phyloP scores from a whole-genome alignment of 2,113 vertebrate species.

The Pipa parva region DNA sequence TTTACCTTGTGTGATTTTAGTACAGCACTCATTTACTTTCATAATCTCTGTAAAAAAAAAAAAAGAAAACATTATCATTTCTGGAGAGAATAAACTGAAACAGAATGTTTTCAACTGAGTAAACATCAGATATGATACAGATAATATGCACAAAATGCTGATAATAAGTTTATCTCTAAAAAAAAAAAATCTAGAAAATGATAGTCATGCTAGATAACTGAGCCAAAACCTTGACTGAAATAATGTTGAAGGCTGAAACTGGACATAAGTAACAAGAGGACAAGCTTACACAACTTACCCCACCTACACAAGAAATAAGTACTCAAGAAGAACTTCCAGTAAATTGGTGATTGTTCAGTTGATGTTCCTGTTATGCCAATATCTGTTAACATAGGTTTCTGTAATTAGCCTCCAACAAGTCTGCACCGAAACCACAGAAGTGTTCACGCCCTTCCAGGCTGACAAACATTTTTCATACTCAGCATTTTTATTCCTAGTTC shows the following conservation, averaged over 20 bases:
- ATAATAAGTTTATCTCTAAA: too few species aligned
- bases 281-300: constrained; percentile 7
- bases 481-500: neutral
- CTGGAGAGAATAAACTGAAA: too few species aligned
- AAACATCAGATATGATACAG: too few species aligned
- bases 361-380: constrained; percentile 18
- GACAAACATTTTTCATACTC: neutral
- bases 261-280: constrained; percentile 18
- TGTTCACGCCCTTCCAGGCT: constrained; percentile 9
- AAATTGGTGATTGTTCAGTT: constrained; percentile 8
- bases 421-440: constrained; percentile 22
- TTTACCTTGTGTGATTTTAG: too few species aligned
- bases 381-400: constrained; percentile 28
- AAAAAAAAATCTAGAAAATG: too few species aligned
- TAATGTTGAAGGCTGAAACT: too few species aligned
- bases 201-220: constrained; percentile 11
- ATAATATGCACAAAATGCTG: too few species aligned
- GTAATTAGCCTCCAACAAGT: constrained; percentile 31
- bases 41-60: too few species aligned
- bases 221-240: constrained; percentile 3
- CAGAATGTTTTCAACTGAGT: too few species aligned
- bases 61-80: too few species aligned
- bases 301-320: constrained; percentile 7
- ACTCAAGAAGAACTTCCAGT: constrained; percentile 18
- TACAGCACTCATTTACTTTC: too few species aligned